phyloP scores from a whole-genome alignment of 2,888 invertebrate species.

The Drosophila tanythrix region DNA sequence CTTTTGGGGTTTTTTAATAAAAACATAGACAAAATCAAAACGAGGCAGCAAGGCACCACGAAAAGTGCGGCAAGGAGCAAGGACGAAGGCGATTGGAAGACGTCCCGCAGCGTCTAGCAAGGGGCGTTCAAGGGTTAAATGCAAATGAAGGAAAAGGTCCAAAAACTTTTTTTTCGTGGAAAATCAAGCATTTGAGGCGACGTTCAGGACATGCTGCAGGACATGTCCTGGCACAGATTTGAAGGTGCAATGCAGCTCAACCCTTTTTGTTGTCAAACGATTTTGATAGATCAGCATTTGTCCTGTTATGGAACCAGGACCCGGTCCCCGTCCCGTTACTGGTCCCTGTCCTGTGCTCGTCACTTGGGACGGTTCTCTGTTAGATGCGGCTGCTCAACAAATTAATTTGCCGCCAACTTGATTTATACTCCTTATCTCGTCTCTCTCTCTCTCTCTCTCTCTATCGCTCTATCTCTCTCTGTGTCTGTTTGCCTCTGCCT shows the following conservation, averaged over 20 bases:
- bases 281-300: slow-evolving; percentile 64
- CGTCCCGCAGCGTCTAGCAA: slow-evolving; percentile 57
- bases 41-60: slow-evolving; percentile 2
- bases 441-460: background rate
- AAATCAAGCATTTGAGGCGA: slow-evolving; percentile 30
- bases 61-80: slow-evolving; percentile 15
- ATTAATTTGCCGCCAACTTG: slow-evolving; percentile 70
- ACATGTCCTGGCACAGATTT: slow-evolving; percentile 36
- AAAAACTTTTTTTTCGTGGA: slow-evolving; percentile 32
- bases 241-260: slow-evolving; percentile 19
- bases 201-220: slow-evolving; percentile 29
- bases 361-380: slow-evolving; percentile 19
- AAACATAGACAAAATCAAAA: slow-evolving; percentile 40
- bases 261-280: slow-evolving; percentile 54
- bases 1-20: slow-evolving; percentile 39
- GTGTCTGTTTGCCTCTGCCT: background rate
- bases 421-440: slow-evolving; percentile 19
- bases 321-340: background rate
- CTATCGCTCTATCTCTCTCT: background rate
- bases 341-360: background rate
- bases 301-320: slow-evolving; percentile 24
- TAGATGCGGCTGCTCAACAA: slow-evolving; percentile 45
- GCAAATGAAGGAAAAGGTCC: slow-evolving; percentile 58
- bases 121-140: slow-evolving; percentile 62
- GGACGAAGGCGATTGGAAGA: slow-evolving; percentile 21